A percentile compares a stretch with the other conserved stretches of the same genome.
phyloP scores from a whole-genome alignment of 2,797 vertebrate genomes.

The Paguma larvata region DNA sequence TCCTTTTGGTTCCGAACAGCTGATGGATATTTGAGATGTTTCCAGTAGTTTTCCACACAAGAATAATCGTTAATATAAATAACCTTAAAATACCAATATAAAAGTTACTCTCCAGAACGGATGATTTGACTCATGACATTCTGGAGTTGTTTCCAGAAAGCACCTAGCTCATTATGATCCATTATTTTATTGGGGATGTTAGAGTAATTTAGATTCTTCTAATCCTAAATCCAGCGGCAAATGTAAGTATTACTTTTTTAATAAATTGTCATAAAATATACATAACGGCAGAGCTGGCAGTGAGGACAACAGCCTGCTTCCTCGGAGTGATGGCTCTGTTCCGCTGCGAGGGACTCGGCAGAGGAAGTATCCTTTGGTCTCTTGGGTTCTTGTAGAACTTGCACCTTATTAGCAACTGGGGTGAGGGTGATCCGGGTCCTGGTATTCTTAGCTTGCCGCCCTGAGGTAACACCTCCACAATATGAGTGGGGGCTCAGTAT shows the following conservation, averaged over 20 bases:
- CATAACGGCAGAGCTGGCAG: background rate
- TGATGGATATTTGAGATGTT: background rate
- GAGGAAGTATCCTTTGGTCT: too few species aligned
- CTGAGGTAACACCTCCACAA: background rate
- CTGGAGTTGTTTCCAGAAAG: slow-evolving; percentile 20
- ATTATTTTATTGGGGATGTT: slow-evolving; percentile 20
- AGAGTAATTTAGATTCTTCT: background rate
- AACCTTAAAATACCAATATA: slow-evolving; percentile 15
- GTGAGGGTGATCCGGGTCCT: background rate
- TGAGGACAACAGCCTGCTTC: background rate
- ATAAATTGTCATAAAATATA: background rate
- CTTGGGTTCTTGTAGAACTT: background rate
- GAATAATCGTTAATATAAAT: slow-evolving; percentile 45
- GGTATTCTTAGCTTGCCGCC: background rate
- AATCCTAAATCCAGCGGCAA: background rate
- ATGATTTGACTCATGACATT: slow-evolving; percentile 12
- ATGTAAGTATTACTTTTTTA: background rate
- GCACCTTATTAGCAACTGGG: background rate
- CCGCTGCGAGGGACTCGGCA: background rate
- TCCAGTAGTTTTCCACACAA: background rate
- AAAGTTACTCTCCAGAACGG: slow-evolving; percentile 33
- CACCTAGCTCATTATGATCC: background rate
- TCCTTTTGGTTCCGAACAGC: background rate
- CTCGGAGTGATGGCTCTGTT: background rate
- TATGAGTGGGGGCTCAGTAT: background rate